Percentiles rank a stretch among this genome's conserved stretches.
phyloP scores from a whole-genome alignment of 1,140 invertebrate genomes.

The Saccostrea glomerata region DNA sequence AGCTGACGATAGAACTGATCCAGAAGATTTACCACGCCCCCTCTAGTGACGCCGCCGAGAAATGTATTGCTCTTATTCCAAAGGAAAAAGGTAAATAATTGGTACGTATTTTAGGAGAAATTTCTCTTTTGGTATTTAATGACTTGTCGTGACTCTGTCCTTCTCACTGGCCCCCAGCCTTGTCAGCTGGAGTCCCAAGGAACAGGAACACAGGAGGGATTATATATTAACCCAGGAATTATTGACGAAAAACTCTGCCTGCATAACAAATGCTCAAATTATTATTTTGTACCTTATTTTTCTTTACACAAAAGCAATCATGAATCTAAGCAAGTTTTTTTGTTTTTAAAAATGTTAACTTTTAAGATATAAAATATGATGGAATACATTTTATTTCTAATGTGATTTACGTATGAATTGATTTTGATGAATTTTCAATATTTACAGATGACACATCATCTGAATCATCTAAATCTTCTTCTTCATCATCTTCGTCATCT shows the following conservation, averaged over 20 bases:
- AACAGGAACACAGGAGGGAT: too few relatives aligned
- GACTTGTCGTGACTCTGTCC: neutral
- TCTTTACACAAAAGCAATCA: too few relatives aligned
- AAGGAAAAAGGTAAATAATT: constrained; percentile 76
- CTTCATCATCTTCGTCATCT: neutral
- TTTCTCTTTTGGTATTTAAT: neutral
- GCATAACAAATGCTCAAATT: too few relatives aligned
- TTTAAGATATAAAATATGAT: too few relatives aligned
- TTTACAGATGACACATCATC: constrained; percentile 15
- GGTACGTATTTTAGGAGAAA: constrained; percentile 62
- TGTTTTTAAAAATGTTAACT: too few relatives aligned
- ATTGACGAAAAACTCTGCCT: too few relatives aligned
- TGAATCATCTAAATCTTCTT: neutral
- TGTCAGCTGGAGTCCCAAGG: too few relatives aligned
- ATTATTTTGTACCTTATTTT: too few relatives aligned
- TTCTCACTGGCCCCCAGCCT: too few relatives aligned
- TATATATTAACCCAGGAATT: too few relatives aligned
- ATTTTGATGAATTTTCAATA: neutral
- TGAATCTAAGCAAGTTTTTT: too few relatives aligned
- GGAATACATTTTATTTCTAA: too few relatives aligned
- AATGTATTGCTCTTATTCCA: constrained; percentile 72
- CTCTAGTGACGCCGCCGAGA: constrained; percentile 76
- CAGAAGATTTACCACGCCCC: constrained; percentile 78
- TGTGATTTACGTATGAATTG: neutral
- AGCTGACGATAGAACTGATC: constrained; percentile 76